These are phyloP conservation scores for Aphelinus certus DNA, from an alignment of 1,140 invertebrate species.

Conservation along the genomic window DNA sequence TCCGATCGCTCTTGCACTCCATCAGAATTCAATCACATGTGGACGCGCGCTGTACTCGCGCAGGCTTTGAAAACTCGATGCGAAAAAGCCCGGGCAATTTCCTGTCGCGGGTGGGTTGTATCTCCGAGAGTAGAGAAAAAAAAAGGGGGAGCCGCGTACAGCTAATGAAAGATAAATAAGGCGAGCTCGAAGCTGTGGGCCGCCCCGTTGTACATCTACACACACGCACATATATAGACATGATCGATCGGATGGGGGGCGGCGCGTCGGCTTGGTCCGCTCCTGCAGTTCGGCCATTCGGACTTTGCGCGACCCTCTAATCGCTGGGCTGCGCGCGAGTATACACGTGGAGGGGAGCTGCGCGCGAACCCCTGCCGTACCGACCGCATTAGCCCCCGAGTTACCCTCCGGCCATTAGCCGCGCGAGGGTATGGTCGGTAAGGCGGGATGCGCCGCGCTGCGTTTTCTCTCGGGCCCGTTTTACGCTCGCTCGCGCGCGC, in stretches of 20 bases:
- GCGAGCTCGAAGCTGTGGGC: neutral
- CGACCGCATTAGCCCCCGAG: conserved; percentile 48
- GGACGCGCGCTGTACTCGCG: too few species aligned
- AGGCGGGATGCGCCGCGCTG: neutral
- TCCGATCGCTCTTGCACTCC: too few species aligned
- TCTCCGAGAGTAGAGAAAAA: too few species aligned
- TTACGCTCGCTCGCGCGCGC: conserved; percentile 17
- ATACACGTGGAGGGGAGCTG: neutral
- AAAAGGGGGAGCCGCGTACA: neutral
- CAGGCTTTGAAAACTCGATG: too few species aligned
- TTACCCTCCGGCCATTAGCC: neutral
- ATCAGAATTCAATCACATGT: too few species aligned
- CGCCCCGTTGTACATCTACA: neutral
- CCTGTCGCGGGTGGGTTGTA: too few species aligned
- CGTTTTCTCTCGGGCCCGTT: conserved; percentile 1
- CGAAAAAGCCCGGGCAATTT: too few species aligned
- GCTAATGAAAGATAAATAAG: conserved; percentile 32
- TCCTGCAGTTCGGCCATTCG: conserved; percentile 1
- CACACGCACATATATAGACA: too few species aligned
- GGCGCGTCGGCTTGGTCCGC: neutral
- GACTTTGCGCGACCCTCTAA: conserved; percentile 52
- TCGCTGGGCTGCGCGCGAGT: conserved; percentile 30
- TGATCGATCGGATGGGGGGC: conserved; percentile 10
- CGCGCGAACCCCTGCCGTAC: conserved; percentile 52
- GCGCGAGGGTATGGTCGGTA: conserved; percentile 21